A percentile compares a stretch with the other conserved stretches of the same genome.
These are phyloP conservation scores for Crypturellus undulatus DNA, from an alignment of 2,113 vertebrate genomes.

Conservation along the genomic window DNA sequence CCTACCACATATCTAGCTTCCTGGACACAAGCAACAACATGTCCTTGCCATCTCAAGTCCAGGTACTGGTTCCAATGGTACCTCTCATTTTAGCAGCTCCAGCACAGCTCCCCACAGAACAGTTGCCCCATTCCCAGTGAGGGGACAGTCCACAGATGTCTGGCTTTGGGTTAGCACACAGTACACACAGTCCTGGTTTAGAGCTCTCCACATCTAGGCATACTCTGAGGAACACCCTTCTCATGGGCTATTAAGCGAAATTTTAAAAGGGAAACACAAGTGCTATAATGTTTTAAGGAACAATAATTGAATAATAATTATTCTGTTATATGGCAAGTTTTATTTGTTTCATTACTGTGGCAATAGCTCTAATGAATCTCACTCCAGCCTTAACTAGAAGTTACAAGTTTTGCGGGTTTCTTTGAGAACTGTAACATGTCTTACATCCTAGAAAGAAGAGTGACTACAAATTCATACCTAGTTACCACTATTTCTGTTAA, in stretches of 20 bases:
- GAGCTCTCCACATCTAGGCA: not conserved
- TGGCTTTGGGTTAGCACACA: not conserved
- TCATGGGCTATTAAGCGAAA: not conserved
- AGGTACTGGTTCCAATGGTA: rapidly evolving
- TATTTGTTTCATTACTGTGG: not conserved
- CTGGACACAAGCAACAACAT: rapidly evolving
- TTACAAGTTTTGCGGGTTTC: not conserved
- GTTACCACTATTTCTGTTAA: not conserved
- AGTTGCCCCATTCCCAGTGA: not conserved
- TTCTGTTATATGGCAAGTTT: not conserved
- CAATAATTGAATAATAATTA: not conserved
- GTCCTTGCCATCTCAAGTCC: not conserved
- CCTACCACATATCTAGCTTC: not conserved
- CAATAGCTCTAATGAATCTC: not conserved
- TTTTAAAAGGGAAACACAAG: not conserved
- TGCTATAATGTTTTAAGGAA: not conserved
- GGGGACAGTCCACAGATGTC: not conserved
- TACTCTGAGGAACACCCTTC: not conserved
- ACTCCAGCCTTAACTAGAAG: not conserved
- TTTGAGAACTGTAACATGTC: not conserved
- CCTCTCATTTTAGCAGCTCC: not conserved
- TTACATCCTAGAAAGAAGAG: not conserved
- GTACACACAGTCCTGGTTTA: not conserved
- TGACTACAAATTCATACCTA: not conserved
- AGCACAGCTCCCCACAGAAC: not conserved